These are phyloP conservation scores for Neoaliturus tenellus DNA, from an alignment of 2,888 invertebrate genomes.

Conservation along the genomic window DNA sequence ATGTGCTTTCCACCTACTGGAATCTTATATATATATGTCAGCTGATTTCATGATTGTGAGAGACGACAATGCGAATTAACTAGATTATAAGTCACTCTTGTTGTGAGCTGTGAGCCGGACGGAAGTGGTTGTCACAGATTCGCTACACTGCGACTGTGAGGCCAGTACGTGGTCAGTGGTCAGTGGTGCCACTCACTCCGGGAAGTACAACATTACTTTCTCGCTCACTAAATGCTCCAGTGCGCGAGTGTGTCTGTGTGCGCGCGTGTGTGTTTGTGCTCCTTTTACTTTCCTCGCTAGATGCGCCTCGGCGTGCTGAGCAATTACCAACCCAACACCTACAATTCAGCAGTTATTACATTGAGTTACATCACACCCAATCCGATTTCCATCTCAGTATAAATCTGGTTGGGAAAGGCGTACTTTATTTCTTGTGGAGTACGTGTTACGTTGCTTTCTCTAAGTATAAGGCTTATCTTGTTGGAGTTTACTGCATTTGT, in stretches of 20 bases:
- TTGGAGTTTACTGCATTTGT: background rate
- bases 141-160: background rate
- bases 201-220: conserved; percentile 46
- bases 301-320: background rate
- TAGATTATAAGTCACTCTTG: background rate
- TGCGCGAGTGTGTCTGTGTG: conserved; percentile 37
- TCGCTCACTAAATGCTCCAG: conserved; percentile 42
- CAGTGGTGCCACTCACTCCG: background rate
- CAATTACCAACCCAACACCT: conserved; percentile 6
- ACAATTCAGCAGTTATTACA: background rate
- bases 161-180: background rate
- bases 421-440: background rate
- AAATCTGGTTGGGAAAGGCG: background rate
- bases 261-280: background rate
- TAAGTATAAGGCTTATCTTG: too few species aligned
- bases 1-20: too few species aligned
- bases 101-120: background rate
- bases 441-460: background rate
- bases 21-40: too few species aligned
- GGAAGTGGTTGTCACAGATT: background rate
- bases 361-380: background rate
- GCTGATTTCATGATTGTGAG: too few species aligned
- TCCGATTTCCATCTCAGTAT: background rate
- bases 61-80: background rate
- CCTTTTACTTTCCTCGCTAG: background rate